Conservation (phyloP, 2,888 invertebrate species). For the Euplexia lucipara region DNA sequence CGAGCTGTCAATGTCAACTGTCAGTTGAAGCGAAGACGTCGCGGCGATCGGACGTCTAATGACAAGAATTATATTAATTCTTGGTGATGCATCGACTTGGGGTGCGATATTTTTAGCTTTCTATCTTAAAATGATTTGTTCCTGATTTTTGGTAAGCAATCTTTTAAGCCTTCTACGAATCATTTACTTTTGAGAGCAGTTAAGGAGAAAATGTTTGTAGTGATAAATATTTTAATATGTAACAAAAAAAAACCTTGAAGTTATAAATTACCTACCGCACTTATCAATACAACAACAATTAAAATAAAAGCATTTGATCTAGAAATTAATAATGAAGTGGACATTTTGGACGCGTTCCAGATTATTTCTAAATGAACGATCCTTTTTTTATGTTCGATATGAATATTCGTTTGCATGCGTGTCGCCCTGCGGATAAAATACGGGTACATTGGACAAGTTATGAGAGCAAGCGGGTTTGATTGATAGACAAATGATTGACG, state of each 20-base stretch:
- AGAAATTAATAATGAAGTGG: conserved; percentile 76
- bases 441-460: conserved; percentile 58
- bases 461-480: conserved; percentile 28
- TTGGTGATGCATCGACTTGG: conserved; percentile 61
- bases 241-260: not conserved
- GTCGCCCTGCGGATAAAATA: conserved; percentile 77
- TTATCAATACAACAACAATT: conserved; percentile 71
- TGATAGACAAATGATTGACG: not conserved
- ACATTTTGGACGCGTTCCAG: conserved; percentile 83
- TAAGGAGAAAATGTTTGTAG: not conserved
- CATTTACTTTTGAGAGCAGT: too few species aligned
- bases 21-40: conserved; percentile 61
- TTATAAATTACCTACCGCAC: too few species aligned
- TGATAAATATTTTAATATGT: not conserved
- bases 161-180: conserved; percentile 1
- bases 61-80: conserved; percentile 68
- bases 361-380: conserved; percentile 80
- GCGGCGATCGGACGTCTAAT: conserved; percentile 67
- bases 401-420: conserved; percentile 86
- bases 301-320: conserved; percentile 77
- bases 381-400: conserved; percentile 78
- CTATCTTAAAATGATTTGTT: conserved; percentile 43
- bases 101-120: conserved; percentile 51
- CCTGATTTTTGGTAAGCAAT: conserved; percentile 9
- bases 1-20: conserved; percentile 77